Conservation (phyloP, 2,113 vertebrate genomes). For the Empidonax traillii region DNA sequence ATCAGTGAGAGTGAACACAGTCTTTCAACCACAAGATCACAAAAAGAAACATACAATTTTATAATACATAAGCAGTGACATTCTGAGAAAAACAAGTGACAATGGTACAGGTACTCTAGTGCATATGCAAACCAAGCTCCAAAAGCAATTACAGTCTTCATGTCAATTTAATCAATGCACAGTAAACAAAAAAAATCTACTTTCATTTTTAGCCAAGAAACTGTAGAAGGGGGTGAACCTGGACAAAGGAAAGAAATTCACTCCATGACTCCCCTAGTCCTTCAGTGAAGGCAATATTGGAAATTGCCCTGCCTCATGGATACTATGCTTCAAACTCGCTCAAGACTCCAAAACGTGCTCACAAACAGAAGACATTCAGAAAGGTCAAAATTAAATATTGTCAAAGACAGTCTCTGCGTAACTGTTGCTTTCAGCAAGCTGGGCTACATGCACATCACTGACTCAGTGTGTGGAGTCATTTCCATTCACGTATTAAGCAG, state of each 20-base stretch:
- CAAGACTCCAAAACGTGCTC: not conserved
- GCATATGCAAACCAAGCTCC: conserved; percentile 25
- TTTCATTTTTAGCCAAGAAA: not conserved
- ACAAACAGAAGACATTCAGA: conserved; percentile 16
- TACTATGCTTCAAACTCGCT: not conserved
- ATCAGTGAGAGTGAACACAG: conserved; percentile 8
- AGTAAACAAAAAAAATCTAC: not conserved
- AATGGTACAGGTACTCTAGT: not conserved
- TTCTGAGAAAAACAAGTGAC: conserved; percentile 26
- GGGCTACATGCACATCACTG: not conserved
- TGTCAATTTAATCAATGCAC: conserved; percentile 24
- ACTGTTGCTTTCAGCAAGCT: not conserved
- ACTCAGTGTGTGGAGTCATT: not conserved
- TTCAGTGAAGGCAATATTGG: not conserved
- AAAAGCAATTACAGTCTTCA: conserved; percentile 38
- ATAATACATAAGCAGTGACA: conserved; percentile 8
- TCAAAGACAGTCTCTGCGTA: not conserved
- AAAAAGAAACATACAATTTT: conserved; percentile 16
- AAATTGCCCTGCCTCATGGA: not conserved
- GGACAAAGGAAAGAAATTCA: not conserved
- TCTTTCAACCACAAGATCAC: conserved; percentile 41
- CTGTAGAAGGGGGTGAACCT: not conserved
- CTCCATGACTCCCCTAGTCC: not conserved
- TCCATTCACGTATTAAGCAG: not conserved
- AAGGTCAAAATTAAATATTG: not conserved